Evolutionary conservation across 2,113 vertebrate genomes (phyloP).

Genomic region (Sander lucioperca): DNA sequence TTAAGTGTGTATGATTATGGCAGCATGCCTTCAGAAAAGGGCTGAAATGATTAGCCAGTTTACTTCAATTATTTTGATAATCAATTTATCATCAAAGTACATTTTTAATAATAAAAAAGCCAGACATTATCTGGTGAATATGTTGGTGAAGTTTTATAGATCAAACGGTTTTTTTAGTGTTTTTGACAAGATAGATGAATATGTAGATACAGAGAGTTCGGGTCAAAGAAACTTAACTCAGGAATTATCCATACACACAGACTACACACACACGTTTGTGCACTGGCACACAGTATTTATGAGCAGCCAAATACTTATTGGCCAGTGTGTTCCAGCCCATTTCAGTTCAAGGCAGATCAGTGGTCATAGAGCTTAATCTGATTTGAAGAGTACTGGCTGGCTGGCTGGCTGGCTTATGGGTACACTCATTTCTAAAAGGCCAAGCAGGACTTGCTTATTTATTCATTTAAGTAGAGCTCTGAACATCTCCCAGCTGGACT

Average conservation of each 20-base stretch:
- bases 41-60: background rate
- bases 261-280: slow-evolving; percentile 2
- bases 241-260: slow-evolving; percentile 16
- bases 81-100: background rate
- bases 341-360: slow-evolving; percentile 49
- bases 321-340: slow-evolving; percentile 47
- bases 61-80: background rate
- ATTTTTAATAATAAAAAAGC: background rate
- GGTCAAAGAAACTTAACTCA: background rate
- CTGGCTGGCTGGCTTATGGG: slow-evolving; percentile 39
- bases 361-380: slow-evolving; percentile 55
- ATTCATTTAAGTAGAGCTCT: slow-evolving; percentile 44
- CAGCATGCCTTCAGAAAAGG: background rate
- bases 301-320: slow-evolving; percentile 35
- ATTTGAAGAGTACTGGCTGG: slow-evolving; percentile 52
- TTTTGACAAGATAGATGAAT: background rate
- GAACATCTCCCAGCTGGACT: slow-evolving; percentile 54
- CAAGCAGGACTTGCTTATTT: slow-evolving; percentile 49
- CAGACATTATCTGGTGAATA: background rate
- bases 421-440: slow-evolving; percentile 55
- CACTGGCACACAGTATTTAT: slow-evolving; percentile 27
- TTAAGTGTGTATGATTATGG: background rate
- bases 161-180: background rate
- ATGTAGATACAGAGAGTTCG: background rate
- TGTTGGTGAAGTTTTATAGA: background rate